Percentiles rank a stretch among this genome's conserved stretches.
Conservation (phyloP, 2,797 vertebrate genomes). For the Hirundo rustica region DNA sequence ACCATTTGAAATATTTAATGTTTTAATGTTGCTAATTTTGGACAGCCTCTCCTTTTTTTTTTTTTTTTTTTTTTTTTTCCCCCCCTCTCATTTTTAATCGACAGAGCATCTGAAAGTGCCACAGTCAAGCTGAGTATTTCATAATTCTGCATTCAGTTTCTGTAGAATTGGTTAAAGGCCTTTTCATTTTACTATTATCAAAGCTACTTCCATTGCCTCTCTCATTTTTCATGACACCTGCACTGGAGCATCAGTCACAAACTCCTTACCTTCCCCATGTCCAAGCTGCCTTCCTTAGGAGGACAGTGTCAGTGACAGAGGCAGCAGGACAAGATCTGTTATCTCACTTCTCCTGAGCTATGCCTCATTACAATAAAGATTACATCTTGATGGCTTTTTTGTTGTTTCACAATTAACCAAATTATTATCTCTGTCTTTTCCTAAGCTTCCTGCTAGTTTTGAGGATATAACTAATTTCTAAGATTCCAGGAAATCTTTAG, state of each 20-base stretch:
- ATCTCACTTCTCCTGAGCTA: not conserved
- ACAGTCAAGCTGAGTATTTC: not conserved
- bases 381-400: not conserved
- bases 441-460: not conserved
- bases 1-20: not conserved
- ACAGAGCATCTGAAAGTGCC: not conserved
- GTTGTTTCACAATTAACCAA: not conserved
- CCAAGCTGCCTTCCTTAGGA: not conserved
- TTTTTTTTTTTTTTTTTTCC: not conserved
- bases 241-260: not conserved
- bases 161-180: not conserved
- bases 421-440: not conserved
- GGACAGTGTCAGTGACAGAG: not conserved
- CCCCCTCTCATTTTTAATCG: accelerated
- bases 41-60: not conserved
- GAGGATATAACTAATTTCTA: not conserved
- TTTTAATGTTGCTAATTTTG: not conserved
- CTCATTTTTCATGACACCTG: not conserved
- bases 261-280: not conserved
- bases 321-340: not conserved
- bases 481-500: not conserved
- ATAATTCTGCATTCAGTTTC: not conserved
- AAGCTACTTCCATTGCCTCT: not conserved
- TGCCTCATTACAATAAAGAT: not conserved
- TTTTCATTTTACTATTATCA: not conserved